phyloP scores from a whole-genome alignment of 53 echinoderm and acorn worm genomes.

The Apostichopus leukothele region DNA sequence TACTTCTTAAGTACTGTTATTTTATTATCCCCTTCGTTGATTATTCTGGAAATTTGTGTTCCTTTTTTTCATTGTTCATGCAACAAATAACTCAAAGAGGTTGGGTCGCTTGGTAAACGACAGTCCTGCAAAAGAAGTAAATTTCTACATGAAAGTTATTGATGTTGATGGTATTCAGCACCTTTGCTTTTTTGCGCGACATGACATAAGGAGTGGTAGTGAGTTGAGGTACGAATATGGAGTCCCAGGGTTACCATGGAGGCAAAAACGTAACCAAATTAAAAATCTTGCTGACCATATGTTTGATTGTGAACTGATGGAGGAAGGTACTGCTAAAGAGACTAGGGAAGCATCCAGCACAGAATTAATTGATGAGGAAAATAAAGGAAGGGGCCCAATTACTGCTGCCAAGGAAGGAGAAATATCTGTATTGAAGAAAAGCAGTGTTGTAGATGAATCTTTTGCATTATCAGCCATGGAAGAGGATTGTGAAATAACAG shows the following conservation, averaged over 20 bases:
- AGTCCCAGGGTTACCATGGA: slow-evolving; percentile 3
- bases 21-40: too few species aligned
- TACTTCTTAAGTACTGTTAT: too few species aligned
- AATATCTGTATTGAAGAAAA: background rate
- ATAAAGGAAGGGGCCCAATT: too few species aligned
- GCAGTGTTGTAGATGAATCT: background rate
- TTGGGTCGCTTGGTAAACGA: slow-evolving; percentile 41
- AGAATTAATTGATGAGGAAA: background rate
- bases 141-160: slow-evolving; percentile 16
- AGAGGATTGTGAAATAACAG: background rate
- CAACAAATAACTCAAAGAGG: background rate
- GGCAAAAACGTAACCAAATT: background rate
- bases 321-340: background rate
- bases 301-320: background rate
- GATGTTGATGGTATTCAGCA: background rate
- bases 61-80: slow-evolving; percentile 25
- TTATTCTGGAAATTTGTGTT: too few species aligned
- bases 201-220: background rate
- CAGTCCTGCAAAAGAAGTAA: background rate
- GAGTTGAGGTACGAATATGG: slow-evolving; percentile 32
- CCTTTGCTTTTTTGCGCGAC: slow-evolving; percentile 21
- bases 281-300: background rate
- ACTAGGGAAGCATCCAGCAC: background rate
- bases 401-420: too few species aligned
- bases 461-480: background rate